Base-by-base conservation (phyloP, 2,113 vertebrate genomes). In the Hyla sarda region DNA sequence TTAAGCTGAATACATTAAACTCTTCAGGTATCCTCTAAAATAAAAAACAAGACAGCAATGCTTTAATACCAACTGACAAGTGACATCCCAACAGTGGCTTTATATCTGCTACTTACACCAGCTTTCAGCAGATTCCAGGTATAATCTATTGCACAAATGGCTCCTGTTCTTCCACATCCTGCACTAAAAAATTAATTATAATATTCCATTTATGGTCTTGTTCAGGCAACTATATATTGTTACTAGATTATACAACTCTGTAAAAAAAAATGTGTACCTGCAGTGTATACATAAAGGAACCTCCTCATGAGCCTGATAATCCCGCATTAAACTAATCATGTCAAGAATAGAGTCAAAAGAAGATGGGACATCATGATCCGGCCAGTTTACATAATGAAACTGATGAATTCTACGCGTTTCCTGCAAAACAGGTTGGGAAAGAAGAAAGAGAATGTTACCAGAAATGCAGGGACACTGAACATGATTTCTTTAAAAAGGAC, bases 41-140 rank as follows among this genome's bases (percentile, higher is more conserved):
- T n/a, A n/a, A n/a, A n/a, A 82, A 76, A 45, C 6, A 58, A 73
- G 50, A 41, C 21, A 28, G 34, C 41, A 71, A 71, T 37, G 17
- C 9, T 19, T 71, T 71, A 71, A 71, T 41, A 23, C 0, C 67
- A 21, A 9, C 8, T 9, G 34, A 37, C 7, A 30, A 5, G 13
- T 28, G 41, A 30, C 7, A 47, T 82, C n/a, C 1, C 11, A 48
- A 48, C 14, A 30, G 17, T 19, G 34, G 5, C 1, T 58, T 45
- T 9, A n/a, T 5, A 2, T 34, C 69, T 76, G 85, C 88, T 77
- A 54, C 94, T 94, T 96, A 99, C 98, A 94, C 96, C 97, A 88
- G 97, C 97, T 95, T 99, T 99, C 79, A 99, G 96, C 86, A 99
- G 96, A 93, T 99, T 99, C 98, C 98, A 99, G 0, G 98, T 99